Base-by-base conservation (phyloP, 2,888 invertebrate genomes). In the Brassicogethes aeneus region DNA sequence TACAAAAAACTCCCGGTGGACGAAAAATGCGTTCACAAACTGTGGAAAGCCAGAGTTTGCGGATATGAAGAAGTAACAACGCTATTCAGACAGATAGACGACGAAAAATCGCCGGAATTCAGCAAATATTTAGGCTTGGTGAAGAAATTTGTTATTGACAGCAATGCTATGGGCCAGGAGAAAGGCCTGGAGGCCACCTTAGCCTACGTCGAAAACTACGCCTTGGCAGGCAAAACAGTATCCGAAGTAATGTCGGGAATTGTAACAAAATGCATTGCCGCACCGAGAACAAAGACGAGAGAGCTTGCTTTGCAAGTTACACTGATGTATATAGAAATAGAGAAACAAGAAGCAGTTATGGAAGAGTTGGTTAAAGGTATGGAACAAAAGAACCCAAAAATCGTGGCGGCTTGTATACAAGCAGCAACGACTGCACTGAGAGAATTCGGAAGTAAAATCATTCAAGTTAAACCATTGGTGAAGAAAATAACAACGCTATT, bases 321-420 rank as follows among this genome's bases (percentile, higher is more conserved):
- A 3, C 71, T 97, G 43, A 90, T 94, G 89, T 95, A 88, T 64
- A 77, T 96, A 51, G 96, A 97, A 73, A 91, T 95, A 57, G 96
- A 97, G 61, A 95, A 93, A 63, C 85, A 88, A 45, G 96, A 96
- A 49, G 69, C 79, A 8, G 91, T 92, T 13, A 73, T 84, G 54
- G 96, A 96, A 51, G 95, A 94, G 65, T 71, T 97, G 2, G 70
- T 93, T 14, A 94, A 94, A 70, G 96, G 96, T 23, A 84, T 92
- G 71, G 88, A 91, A 34, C 89, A 89, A 54, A 97, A 97, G 67
- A 95, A 95, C 68, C 96, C 97, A 0, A 97, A 95, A 71, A 89
- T 93, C 44, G 88, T 93, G 0, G 73, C 87, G 0, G 93, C 87
- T 0, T 93, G 91, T 64, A 76, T 88, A 2, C 73, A 80, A 3